These are phyloP conservation scores for Imbricaverruca yamaguchii DNA, from an alignment of 2,888 invertebrate species.

Conservation along the genomic window DNA sequence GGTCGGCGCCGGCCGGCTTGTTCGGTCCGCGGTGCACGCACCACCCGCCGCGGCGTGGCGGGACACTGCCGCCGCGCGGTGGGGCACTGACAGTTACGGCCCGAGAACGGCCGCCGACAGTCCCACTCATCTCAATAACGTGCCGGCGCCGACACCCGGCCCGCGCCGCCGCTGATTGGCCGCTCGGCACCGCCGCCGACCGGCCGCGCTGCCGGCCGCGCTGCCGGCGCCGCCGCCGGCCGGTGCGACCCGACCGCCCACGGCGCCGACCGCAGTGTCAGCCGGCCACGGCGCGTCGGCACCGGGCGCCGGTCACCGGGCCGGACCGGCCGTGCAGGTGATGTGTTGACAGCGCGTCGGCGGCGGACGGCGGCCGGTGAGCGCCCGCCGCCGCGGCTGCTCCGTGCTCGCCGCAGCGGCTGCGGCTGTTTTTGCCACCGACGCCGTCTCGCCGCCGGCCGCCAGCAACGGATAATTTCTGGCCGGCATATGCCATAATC, in stretches of 20 bases:
- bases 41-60: too few relatives aligned
- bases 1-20: too few relatives aligned
- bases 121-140: too few relatives aligned
- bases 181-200: neutral
- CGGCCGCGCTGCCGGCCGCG: neutral
- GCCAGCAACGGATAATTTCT: slow-evolving; percentile 10
- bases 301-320: neutral
- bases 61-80: neutral
- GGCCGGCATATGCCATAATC: slow-evolving; percentile 20
- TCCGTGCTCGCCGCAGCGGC: neutral
- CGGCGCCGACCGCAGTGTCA: too few relatives aligned
- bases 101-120: neutral
- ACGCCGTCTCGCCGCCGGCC: neutral
- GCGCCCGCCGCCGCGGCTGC: neutral
- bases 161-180: neutral
- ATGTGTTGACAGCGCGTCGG: neutral
- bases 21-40: too few relatives aligned
- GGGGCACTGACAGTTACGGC: slow-evolving; percentile 13
- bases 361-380: neutral
- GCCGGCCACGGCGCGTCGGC: too few relatives aligned
- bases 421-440: neutral
- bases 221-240: neutral
- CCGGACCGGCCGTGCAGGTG: neutral
- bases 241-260: too few relatives aligned
- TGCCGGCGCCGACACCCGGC: neutral